Evolutionary conservation across 2,113 vertebrate species (phyloP), one percentile per base, ranked within the genome.

Genomic region (Fukomys damarensis): DNA sequence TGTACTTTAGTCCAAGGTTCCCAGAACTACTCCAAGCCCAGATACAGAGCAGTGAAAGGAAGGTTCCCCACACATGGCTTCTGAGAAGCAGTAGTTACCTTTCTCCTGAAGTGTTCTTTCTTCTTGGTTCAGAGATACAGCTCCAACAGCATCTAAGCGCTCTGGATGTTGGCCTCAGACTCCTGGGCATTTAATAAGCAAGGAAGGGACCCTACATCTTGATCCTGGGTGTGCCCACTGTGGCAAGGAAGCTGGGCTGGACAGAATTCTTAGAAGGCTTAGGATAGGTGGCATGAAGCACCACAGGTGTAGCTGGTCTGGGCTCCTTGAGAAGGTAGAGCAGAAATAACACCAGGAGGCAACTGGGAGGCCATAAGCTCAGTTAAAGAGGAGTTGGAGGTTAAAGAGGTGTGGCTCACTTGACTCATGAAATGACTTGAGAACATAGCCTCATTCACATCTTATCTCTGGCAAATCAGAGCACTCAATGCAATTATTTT

Each of bases 61-160:
- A 85, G 13, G 11, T 41, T n/a, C 35, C 38, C 8, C 30, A 28
- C 17, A 92, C 11, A 72, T 19, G 32, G 56, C 22, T 84, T 63
- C 59, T 86, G n/a, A 89, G 43, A 12, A 65, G 43, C 46, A 80
- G 32, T 56, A 70, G 41, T 85, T 92, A 95, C 88, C 88, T 92
- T 88, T 80, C 28, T 65, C 63, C 63, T 59, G 82, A 84, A 68
- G 54, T 2, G 5, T 26, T 89, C 32, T 74, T n/a, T 19, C 80
- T 22, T 16, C 46, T 17, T 38, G 49, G 30, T 63, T 81, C 77
- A 72, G 63, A 17, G 6, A 4, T 35, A 35, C 26, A 20, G 54
- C 26, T 89, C 32, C 1, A 87, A 52, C 1, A 30, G 28, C 16
- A 46, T 26, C 2, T 19, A 24, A 74, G 56, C 5, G 28, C 3